These are phyloP conservation scores for Gastrophysa polygoni DNA, from an alignment of 2,888 invertebrate genomes.

Conservation along the genomic window DNA sequence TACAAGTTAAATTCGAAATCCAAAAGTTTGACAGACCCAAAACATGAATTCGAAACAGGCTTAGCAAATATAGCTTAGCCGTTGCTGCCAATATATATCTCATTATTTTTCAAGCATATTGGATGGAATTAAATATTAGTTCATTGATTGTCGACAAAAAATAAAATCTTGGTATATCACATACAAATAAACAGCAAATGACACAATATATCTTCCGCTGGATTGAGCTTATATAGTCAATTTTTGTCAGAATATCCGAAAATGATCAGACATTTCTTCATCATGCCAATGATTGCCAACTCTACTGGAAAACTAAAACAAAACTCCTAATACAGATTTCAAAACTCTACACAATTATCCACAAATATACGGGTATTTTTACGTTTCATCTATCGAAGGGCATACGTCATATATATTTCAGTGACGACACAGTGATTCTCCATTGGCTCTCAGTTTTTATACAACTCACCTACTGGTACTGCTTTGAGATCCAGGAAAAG, in stretches of 20 bases:
- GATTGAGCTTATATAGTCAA: not conserved
- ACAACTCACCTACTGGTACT: constrained; percentile 53
- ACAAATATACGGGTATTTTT: constrained; percentile 16
- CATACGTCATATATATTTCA: constrained; percentile 1
- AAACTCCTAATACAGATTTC: constrained; percentile 39
- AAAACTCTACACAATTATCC: constrained; percentile 44
- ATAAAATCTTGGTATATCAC: too few relatives aligned
- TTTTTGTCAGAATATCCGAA: not conserved
- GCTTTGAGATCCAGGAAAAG: constrained; percentile 51
- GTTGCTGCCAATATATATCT: too few relatives aligned
- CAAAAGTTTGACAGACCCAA: too few relatives aligned
- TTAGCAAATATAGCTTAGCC: too few relatives aligned
- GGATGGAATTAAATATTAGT: too few relatives aligned
- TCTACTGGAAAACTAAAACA: constrained; percentile 48
- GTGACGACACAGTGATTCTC: not conserved
- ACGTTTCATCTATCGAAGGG: not conserved
- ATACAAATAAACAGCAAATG: not conserved
- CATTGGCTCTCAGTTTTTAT: not conserved
- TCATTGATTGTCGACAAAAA: too few relatives aligned
- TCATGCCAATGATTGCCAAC: constrained; percentile 48
- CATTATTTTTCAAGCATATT: too few relatives aligned
- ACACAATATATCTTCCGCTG: not conserved
- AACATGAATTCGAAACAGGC: too few relatives aligned
- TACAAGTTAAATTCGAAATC: too few relatives aligned
- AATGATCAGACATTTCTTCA: constrained; percentile 13